phyloP scores from a whole-genome alignment of 35 echinoderm and acorn worm species.

The Patiria miniata region DNA sequence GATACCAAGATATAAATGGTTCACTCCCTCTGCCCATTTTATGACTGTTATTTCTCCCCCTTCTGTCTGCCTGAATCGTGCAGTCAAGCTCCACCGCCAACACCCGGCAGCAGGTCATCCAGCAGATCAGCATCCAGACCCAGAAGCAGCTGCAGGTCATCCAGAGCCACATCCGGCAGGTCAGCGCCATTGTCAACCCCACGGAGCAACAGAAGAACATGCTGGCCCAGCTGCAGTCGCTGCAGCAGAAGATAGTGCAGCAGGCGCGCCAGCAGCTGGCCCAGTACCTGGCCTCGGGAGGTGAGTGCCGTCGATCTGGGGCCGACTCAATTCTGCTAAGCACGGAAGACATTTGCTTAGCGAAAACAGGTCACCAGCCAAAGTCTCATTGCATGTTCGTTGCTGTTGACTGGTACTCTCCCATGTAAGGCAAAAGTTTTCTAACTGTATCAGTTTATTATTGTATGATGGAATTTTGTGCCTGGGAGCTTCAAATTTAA shows the following conservation, averaged over 20 bases:
- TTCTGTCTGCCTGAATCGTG: background rate
- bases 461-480: no score
- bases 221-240: conserved; percentile 64
- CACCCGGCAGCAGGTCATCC: conserved; percentile 15
- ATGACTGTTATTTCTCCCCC: background rate
- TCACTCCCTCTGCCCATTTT: no score
- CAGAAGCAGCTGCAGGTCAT: conserved; percentile 82
- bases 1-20: no score
- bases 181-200: conserved; percentile 36
- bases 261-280: conserved; percentile 19
- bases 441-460: no score
- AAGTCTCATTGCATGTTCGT: no score
- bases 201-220: conserved; percentile 56
- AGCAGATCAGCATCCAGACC: conserved; percentile 67
- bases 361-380: background rate
- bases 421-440: no score
- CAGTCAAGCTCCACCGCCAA: background rate
- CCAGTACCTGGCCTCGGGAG: background rate
- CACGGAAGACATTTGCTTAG: no score
- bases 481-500: no score
- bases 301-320: background rate
- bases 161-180: conserved; percentile 63
- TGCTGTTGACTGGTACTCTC: no score
- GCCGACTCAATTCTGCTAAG: no score
- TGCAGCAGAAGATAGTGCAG: conserved; percentile 65